Evolutionary conservation across 2,888 invertebrate genomes (phyloP), one percentile per base, ranked within the genome.

Genomic region (Tachystola acroxantha): DNA sequence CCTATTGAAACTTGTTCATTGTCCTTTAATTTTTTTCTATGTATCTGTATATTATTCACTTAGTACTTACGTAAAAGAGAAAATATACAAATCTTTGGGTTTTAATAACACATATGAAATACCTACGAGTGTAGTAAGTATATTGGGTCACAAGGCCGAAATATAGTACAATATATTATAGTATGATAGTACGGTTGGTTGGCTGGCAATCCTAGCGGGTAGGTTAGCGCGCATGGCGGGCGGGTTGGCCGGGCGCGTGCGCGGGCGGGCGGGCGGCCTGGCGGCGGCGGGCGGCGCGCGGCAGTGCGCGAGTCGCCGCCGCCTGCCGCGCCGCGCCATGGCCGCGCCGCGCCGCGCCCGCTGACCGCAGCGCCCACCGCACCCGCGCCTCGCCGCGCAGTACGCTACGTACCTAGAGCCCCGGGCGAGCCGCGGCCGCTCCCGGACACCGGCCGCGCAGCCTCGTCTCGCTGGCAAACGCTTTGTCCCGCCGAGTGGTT

Each of bases 251-350:
- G 46, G 34, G 46, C 45, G 53, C 42, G 52, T 42, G 52, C 51
- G 48, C 51, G 46, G 44, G 46, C 42, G 34, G 46, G 34, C 36
- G 36, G 22, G 35, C 37, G 10, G 28, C 11, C 32, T 30, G 28
- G 22, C 37, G 32, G 22, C 24, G 56, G 53, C 53, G 49, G 51
- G 45, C 56, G 47, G 52, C 50, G 56, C 69, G 69, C 79, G 76
- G 73, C 74, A 73, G 78, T 72, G 79, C 73, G 79, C 74, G 72
- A 67, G 67, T 53, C 73, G 75, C 57, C 72, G 72, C 66, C 72
- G 67, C 69, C 80, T 53, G 58, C 65, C 84, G 67, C 88, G 71
- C 80, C 78, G 62, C 73, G 67, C 67, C 65, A 74, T 75, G 80
- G 68, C 74, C 84, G 73, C 82, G 72, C 79, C 82, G 67, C 77